Percentiles rank a stretch among this genome's conserved stretches.
phyloP scores from a whole-genome alignment of 2,797 vertebrate genomes.

The Kryptolebias ocellatus region DNA sequence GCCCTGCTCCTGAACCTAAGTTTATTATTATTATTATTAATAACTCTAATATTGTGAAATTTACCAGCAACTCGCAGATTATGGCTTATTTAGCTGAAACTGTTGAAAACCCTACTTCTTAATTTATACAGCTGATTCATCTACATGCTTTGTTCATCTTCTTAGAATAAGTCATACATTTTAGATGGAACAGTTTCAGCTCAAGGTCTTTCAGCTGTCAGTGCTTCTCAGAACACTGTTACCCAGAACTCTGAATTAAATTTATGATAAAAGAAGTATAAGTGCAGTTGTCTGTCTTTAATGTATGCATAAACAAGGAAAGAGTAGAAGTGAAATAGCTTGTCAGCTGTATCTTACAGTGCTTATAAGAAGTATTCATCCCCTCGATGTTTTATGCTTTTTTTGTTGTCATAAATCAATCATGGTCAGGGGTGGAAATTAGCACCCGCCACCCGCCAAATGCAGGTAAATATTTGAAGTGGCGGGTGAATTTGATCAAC shows the following conservation, averaged over 20 bases:
- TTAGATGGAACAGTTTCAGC: not conserved
- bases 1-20: too few species aligned
- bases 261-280: not conserved
- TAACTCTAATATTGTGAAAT: too few species aligned
- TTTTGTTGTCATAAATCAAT: too few species aligned
- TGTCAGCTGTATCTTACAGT: not conserved
- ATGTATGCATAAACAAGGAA: not conserved
- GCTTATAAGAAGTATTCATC: too few species aligned
- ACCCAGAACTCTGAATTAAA: not conserved
- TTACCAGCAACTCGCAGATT: not conserved
- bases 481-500: too few species aligned
- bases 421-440: too few species aligned
- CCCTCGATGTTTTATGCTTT: too few species aligned
- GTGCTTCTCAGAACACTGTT: not conserved
- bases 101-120: not conserved
- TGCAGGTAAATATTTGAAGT: too few species aligned
- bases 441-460: too few species aligned
- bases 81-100: not conserved
- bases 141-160: not conserved
- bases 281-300: not conserved
- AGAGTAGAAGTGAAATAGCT: not conserved
- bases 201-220: not conserved
- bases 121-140: not conserved
- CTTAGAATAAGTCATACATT: not conserved
- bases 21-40: too few species aligned